A percentile compares a stretch with the other conserved stretches of the same genome.
Evolutionary conservation across 2,888 invertebrate species (phyloP).

Genomic region (Tachystola acroxantha): DNA sequence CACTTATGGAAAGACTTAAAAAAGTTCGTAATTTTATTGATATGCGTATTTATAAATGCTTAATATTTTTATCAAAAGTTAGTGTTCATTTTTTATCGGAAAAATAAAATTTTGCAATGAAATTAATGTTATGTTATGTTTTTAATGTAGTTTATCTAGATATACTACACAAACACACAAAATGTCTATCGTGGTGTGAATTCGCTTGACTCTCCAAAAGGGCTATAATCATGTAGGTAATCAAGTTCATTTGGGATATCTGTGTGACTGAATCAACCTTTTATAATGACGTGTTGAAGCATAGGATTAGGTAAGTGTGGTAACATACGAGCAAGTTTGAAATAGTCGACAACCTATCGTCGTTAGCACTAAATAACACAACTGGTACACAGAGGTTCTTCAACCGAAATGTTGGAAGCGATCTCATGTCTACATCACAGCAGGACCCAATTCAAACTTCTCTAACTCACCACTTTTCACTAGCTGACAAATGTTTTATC

Average conservation of each 20-base stretch:
- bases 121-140: too few relatives aligned
- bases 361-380: constrained; percentile 29
- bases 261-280: constrained; percentile 32
- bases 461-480: constrained; percentile 34
- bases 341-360: constrained; percentile 35
- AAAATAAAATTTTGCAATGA: too few relatives aligned
- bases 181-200: too few relatives aligned
- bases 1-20: too few relatives aligned
- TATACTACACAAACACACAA: too few relatives aligned
- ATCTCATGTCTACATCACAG: constrained; percentile 18
- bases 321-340: constrained; percentile 26
- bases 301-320: constrained; percentile 22
- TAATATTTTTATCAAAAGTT: too few relatives aligned
- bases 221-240: too few relatives aligned
- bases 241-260: constrained; percentile 24
- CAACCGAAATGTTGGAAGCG: constrained; percentile 28
- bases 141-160: too few relatives aligned
- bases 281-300: constrained; percentile 26
- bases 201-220: too few relatives aligned
- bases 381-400: constrained; percentile 28
- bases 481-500: constrained; percentile 41
- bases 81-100: too few relatives aligned
- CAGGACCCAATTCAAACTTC: constrained; percentile 30
- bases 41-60: too few relatives aligned
- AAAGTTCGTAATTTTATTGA: too few relatives aligned